A percentile compares a stretch with the other conserved stretches of the same genome.
Conservation (phyloP, 2,888 invertebrate genomes). For the Platynereis dumerilii region DNA sequence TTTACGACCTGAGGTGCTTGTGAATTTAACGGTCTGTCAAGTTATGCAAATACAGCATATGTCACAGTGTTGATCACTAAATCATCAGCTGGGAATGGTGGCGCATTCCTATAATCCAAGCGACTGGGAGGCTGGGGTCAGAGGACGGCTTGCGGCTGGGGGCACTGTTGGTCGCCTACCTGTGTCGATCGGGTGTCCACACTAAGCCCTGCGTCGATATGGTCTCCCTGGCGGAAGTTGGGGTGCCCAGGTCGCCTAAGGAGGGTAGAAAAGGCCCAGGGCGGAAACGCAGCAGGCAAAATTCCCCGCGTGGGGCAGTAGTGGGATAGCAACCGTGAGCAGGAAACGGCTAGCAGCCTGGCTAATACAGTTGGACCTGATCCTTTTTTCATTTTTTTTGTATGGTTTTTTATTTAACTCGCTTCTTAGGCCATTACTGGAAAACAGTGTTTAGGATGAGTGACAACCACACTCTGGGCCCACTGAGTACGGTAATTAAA, state of each 20-base stretch:
- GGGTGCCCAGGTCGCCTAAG: conserved; percentile 89
- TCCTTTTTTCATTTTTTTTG: conserved; percentile 71
- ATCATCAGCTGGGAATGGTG: conserved; percentile 83
- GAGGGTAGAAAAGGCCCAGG: conserved; percentile 98
- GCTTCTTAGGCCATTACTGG: too few relatives aligned
- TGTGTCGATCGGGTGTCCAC: conserved; percentile 87
- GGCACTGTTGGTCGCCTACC: conserved; percentile 71
- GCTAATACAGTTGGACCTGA: conserved; percentile 79
- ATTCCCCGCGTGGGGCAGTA: conserved; percentile 98
- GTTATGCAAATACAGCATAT: too few relatives aligned
- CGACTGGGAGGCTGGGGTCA: conserved; percentile 90
- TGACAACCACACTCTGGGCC: too few relatives aligned
- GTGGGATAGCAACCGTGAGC: conserved; percentile 98
- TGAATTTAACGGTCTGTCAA: too few relatives aligned
- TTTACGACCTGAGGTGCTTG: too few relatives aligned
- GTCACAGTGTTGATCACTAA: too few relatives aligned
- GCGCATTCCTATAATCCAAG: conserved; percentile 98
- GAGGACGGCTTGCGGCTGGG: conserved; percentile 94
- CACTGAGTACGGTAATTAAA: too few relatives aligned
- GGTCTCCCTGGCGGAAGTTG: conserved; percentile 85
- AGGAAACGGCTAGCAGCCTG: conserved; percentile 79
- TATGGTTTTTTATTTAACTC: too few relatives aligned
- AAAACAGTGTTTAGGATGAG: too few relatives aligned
- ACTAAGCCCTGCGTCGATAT: conserved; percentile 98
- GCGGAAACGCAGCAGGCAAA: conserved; percentile 99